Conservation (phyloP, 2,113 vertebrate genomes). For the Charina bottae region DNA sequence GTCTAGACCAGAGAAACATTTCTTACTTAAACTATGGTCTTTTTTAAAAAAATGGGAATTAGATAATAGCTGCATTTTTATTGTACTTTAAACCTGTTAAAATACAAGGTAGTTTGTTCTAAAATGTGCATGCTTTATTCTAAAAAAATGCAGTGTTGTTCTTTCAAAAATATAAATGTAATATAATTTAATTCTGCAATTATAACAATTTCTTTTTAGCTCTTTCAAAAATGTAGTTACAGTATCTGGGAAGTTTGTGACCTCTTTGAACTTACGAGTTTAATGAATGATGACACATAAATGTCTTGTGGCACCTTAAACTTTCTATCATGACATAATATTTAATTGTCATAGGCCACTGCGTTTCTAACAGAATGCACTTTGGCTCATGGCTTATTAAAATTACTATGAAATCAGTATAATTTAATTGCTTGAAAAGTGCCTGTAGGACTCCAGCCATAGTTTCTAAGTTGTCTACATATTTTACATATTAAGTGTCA, state of each 20-base stretch:
- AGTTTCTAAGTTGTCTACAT: neutral
- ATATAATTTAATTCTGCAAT: neutral
- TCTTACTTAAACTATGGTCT: slow-evolving; percentile 1
- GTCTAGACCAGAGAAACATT: neutral
- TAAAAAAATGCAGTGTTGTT: neutral
- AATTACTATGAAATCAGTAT: neutral
- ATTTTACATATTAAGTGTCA: neutral
- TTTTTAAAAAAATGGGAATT: slow-evolving; percentile 19
- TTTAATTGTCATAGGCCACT: neutral
- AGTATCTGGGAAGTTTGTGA: neutral
- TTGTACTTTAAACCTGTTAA: slow-evolving; percentile 10
- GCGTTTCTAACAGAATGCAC: neutral
- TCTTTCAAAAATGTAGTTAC: neutral
- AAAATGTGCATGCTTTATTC: neutral
- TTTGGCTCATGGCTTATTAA: neutral
- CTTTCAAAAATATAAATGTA: slow-evolving; percentile 21
- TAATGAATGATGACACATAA: neutral
- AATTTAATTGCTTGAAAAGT: neutral
- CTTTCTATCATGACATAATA: neutral
- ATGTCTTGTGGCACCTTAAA: neutral
- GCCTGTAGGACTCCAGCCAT: neutral
- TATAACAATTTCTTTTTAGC: neutral
- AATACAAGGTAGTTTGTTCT: neutral
- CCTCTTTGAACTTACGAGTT: neutral
- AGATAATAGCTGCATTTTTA: neutral